phyloP scores from a whole-genome alignment of 2,888 invertebrate genomes.

The Campoletis raptor region DNA sequence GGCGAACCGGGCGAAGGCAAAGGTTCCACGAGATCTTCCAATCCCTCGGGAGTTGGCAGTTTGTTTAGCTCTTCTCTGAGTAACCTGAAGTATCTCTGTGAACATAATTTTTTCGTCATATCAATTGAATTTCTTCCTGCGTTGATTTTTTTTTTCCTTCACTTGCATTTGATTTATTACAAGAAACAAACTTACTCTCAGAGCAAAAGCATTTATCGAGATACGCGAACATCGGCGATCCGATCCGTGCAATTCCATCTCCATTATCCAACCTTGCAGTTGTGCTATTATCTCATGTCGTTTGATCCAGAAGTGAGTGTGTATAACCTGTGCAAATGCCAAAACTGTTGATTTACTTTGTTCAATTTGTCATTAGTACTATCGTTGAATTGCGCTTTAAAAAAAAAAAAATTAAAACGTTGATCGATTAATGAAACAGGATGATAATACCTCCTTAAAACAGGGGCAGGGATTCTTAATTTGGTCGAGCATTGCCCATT shows the following conservation, averaged over 20 bases:
- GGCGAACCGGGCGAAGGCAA: constrained; percentile 82
- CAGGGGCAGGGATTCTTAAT: constrained; percentile 95
- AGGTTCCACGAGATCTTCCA: constrained; percentile 90
- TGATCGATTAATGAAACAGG: background rate
- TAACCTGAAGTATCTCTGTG: constrained; percentile 92
- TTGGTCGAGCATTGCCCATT: constrained; percentile 99
- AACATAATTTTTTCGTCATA: too few species aligned
- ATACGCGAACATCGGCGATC: constrained; percentile 93
- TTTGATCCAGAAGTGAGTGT: constrained; percentile 97
- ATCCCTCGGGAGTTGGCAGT: constrained; percentile 91
- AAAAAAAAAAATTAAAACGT: background rate
- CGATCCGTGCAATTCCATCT: constrained; percentile 91
- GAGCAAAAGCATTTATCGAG: constrained; percentile 90
- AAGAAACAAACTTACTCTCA: constrained; percentile 90
- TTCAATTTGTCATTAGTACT: background rate
- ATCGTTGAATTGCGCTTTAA: background rate
- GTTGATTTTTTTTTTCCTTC: too few species aligned
- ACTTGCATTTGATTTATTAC: too few species aligned
- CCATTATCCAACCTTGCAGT: constrained; percentile 95
- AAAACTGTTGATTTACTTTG: background rate
- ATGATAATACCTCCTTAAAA: constrained; percentile 91
- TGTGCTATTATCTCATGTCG: constrained; percentile 95
- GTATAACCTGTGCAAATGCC: constrained; percentile 89
- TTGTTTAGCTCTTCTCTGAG: constrained; percentile 94
- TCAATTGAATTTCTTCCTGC: background rate